phyloP scores from a whole-genome alignment of 1,140 invertebrate genomes.

The Lutraria rhynchaena region DNA sequence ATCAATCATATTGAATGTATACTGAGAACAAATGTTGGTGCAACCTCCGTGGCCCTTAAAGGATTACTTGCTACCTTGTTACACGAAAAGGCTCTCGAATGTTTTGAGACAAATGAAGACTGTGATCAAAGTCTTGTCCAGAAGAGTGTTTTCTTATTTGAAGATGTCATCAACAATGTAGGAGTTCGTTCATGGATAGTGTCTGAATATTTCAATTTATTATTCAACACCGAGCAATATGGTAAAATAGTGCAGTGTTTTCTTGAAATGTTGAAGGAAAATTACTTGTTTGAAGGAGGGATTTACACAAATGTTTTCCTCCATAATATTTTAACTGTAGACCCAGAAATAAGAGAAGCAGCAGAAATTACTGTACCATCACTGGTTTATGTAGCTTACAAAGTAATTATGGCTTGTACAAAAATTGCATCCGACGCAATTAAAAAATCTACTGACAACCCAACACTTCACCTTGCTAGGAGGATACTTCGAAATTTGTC shows the following conservation, averaged over 20 bases:
- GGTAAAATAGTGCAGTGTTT: neutral
- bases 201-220: slow-evolving; percentile 24
- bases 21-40: neutral
- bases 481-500: neutral
- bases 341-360: neutral
- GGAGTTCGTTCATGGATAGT: slow-evolving; percentile 3
- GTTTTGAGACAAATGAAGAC: neutral
- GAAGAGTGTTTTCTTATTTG: slow-evolving; percentile 2
- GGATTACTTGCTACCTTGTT: slow-evolving; percentile 19
- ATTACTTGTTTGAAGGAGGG: neutral
- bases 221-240: neutral
- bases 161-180: neutral
- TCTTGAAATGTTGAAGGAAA: neutral
- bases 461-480: neutral
- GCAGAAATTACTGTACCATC: neutral
- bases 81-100: neutral
- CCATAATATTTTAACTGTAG: slow-evolving; percentile 13
- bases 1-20: slow-evolving; percentile 6
- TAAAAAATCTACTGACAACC: neutral
- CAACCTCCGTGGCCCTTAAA: neutral
- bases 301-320: slow-evolving; percentile 2
- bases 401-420: neutral
- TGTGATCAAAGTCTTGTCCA: neutral
- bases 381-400: neutral
- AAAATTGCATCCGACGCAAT: neutral